Percentiles rank a stretch among this genome's conserved stretches.
These are phyloP conservation scores for Tupaia chinensis DNA, from an alignment of 2,113 vertebrate genomes.

Conservation along the genomic window DNA sequence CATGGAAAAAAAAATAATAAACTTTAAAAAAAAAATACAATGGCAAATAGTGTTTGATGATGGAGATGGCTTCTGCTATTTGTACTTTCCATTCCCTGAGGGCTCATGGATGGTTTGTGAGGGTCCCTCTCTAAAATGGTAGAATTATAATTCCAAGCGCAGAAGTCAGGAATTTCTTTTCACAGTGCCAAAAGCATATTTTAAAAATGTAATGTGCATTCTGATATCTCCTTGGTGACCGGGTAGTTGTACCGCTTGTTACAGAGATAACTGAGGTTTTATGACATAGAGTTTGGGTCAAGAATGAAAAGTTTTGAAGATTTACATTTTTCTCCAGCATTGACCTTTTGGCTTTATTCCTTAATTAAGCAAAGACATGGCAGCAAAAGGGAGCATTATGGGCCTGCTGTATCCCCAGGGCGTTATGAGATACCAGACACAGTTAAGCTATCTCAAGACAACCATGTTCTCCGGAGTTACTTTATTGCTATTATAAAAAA, in stretches of 20 bases:
- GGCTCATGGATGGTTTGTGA: not conserved
- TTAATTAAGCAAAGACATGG: slow-evolving; percentile 88
- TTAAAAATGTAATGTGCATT: slow-evolving; percentile 71
- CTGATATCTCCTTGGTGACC: slow-evolving; percentile 61
- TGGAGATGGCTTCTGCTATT: not conserved
- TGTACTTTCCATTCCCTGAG: not conserved
- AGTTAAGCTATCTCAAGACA: slow-evolving; percentile 92
- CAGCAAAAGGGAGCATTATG: slow-evolving; percentile 88
- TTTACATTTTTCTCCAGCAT: slow-evolving; percentile 88
- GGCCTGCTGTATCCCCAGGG: slow-evolving; percentile 86
- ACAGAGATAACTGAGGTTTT: slow-evolving; percentile 82
- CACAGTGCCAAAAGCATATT: slow-evolving; percentile 74
- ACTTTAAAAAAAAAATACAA: not conserved
- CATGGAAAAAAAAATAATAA: no score
- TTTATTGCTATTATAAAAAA: slow-evolving; percentile 93
- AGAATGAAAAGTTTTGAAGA: slow-evolving; percentile 88
- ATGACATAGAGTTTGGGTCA: slow-evolving; percentile 85
- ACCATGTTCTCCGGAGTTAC: slow-evolving; percentile 90
- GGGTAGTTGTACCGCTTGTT: slow-evolving; percentile 63
- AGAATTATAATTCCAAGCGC: slow-evolving; percentile 57
- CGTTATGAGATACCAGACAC: slow-evolving; percentile 88
- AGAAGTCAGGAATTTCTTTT: slow-evolving; percentile 76
- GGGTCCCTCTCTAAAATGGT: slow-evolving; percentile 39
- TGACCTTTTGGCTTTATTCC: slow-evolving; percentile 90
- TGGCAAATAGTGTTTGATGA: not conserved